Evolutionary conservation across 2,888 invertebrate species (phyloP).

Genomic region (Sesia bembeciformis): DNA sequence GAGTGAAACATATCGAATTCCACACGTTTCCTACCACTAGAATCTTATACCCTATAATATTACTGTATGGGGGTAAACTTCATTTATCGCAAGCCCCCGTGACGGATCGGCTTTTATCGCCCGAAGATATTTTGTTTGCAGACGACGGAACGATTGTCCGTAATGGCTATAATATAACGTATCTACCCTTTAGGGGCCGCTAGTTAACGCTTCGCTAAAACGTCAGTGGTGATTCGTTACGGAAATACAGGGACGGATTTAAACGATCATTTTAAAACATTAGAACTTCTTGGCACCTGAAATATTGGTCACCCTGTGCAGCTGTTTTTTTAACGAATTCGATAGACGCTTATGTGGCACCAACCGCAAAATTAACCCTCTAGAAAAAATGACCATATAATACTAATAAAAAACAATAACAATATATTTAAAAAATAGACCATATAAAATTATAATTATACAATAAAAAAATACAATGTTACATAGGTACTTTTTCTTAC

Average conservation of each 20-base stretch:
- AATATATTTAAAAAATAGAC: too few species aligned
- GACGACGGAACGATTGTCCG: slow-evolving; percentile 46
- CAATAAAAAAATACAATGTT: too few species aligned
- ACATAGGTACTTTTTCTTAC: too few species aligned
- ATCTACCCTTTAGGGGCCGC: slow-evolving; percentile 33
- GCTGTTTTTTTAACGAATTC: too few species aligned
- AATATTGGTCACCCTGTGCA: too few species aligned
- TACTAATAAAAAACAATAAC: too few species aligned
- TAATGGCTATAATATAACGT: slow-evolving; percentile 46
- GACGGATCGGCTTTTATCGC: slow-evolving; percentile 42
- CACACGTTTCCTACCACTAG: not conserved
- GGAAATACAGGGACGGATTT: slow-evolving; percentile 28
- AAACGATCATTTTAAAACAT: not conserved
- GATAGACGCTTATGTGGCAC: too few species aligned
- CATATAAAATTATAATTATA: too few species aligned
- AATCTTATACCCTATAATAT: not conserved
- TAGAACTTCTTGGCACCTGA: too few species aligned
- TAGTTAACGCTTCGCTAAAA: slow-evolving; percentile 56
- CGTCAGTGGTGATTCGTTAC: slow-evolving; percentile 54
- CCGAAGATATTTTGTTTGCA: slow-evolving; percentile 39
- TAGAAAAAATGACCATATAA: too few species aligned
- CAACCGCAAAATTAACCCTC: too few species aligned
- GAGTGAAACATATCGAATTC: not conserved
- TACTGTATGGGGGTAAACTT: slow-evolving; percentile 1
- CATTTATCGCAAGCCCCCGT: slow-evolving; percentile 16